Evolutionary conservation across 2,113 vertebrate species (phyloP).

Genomic region (Procavia capensis): DNA sequence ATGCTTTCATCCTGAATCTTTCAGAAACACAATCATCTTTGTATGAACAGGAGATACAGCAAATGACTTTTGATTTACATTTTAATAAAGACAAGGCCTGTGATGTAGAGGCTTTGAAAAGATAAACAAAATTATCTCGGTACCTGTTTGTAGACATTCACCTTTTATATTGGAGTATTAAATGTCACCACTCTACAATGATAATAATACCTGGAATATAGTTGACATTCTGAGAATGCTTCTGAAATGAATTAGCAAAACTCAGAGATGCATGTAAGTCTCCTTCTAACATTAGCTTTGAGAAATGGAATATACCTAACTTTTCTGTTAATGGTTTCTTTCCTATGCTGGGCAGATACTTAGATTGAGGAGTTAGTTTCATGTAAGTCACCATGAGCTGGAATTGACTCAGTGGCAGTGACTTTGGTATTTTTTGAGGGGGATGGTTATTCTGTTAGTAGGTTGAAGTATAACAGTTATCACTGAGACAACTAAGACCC

Average conservation of each 20-base stretch:
- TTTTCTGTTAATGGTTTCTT: not conserved
- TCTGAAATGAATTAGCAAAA: not conserved
- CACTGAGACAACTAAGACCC: not conserved
- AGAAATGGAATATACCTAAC: not conserved
- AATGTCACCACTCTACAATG: not conserved
- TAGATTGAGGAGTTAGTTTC: not conserved
- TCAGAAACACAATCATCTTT: conserved; percentile 27
- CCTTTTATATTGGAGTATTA: not conserved
- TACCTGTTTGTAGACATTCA: not conserved
- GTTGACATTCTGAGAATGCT: not conserved
- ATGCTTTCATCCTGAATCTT: conserved; percentile 70
- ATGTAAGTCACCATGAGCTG: too few species aligned
- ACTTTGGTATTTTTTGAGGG: too few species aligned
- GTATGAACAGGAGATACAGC: conserved; percentile 22
- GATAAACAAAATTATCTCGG: not conserved
- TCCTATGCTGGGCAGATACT: not conserved
- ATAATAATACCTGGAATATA: not conserved
- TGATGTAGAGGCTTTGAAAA: not conserved
- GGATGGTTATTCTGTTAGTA: not conserved
- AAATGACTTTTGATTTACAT: conserved; percentile 58
- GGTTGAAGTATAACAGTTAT: not conserved
- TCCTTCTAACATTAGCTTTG: not conserved
- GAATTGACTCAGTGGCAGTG: too few species aligned
- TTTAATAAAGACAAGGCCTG: conserved; percentile 52
- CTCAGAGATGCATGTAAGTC: not conserved